Base-by-base conservation (phyloP, 2,888 invertebrate species). In the Esperia sulphurella region DNA sequence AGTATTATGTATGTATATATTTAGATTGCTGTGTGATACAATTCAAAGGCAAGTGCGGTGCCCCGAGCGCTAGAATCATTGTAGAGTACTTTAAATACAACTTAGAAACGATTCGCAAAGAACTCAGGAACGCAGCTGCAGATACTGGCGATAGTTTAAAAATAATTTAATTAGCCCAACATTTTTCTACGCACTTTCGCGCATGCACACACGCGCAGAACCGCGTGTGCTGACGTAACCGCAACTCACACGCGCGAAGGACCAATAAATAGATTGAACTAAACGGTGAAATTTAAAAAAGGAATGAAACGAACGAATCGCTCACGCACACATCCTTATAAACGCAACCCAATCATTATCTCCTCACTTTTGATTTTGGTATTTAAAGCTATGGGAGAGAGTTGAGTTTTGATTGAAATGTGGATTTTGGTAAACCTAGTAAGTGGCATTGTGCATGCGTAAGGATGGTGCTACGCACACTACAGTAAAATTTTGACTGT, bases 211-310 rank as follows among this genome's bases (percentile, higher is more conserved):
- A 70, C 57, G 49, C 31, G 12, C 46, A 45, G 45, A 57, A 63
- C 57, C 66, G 58, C 71, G 52, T 65, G 67, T 75, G 53, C 58
- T 54, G 53, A 81, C 63, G 63, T 58, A 62, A 77, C 77, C 74
- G 64, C 72, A 72, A 75, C 79, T 59, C 86, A 87, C 89, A 88
- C 89, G 71, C 39, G 55, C 61, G 57, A 65, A 68, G 73, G 65
- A 76, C 88, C 89, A 89, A 88, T 89, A 89, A 89, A 88, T 89
- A 89, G 88, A 88, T 88, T 87, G 87, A 85, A 87, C 89, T 89
- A 88, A 89, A 89, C 87, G 88, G 88, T 89, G 88, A 88, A 88
- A 87, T 88, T 87, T 88, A 87, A 88, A 89, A 89, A 89, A 88
- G 79, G 81, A 88, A 88, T 76, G 86, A 88, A 89, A 88, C 76